A percentile compares a stretch with the other conserved stretches of the same genome.
phyloP scores from a whole-genome alignment of 2,797 vertebrate species.

The Sebastiscus albofasciatus region DNA sequence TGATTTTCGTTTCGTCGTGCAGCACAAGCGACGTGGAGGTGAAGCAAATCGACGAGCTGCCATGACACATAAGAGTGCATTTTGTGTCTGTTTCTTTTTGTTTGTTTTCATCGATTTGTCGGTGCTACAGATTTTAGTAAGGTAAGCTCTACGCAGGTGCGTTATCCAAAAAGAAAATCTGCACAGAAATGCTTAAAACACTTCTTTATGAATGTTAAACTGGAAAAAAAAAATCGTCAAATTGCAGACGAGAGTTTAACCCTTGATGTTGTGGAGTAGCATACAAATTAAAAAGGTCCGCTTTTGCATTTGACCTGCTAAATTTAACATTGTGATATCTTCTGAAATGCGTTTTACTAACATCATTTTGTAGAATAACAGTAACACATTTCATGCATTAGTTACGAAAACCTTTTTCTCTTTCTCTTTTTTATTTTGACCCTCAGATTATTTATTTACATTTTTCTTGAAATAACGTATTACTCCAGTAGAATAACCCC shows the following conservation, averaged over 20 bases:
- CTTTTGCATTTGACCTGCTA: not conserved
- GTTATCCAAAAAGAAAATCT: not conserved
- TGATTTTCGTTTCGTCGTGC: not conserved
- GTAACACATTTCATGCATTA: not conserved
- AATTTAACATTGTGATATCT: not conserved
- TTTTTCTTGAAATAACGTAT: not conserved
- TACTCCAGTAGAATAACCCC: not conserved
- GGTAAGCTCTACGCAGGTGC: conserved; percentile 48
- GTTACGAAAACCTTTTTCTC: not conserved
- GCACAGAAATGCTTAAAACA: not conserved
- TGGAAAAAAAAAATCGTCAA: not conserved
- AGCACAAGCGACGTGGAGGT: not conserved
- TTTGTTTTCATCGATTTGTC: conserved; percentile 35
- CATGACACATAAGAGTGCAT: not conserved
- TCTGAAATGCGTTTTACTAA: not conserved
- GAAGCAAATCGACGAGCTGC: conserved; percentile 9
- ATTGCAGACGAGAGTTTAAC: not conserved
- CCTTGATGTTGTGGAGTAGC: not conserved
- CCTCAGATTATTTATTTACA: not conserved
- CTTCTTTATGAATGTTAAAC: not conserved
- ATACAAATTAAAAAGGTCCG: not conserved
- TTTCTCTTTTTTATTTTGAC: not conserved
- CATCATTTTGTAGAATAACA: not conserved
- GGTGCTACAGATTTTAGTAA: conserved; percentile 33
- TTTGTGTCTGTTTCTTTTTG: conserved; percentile 14